Conservation (phyloP, 2,888 invertebrate species). For the Heliconius ethilla region DNA sequence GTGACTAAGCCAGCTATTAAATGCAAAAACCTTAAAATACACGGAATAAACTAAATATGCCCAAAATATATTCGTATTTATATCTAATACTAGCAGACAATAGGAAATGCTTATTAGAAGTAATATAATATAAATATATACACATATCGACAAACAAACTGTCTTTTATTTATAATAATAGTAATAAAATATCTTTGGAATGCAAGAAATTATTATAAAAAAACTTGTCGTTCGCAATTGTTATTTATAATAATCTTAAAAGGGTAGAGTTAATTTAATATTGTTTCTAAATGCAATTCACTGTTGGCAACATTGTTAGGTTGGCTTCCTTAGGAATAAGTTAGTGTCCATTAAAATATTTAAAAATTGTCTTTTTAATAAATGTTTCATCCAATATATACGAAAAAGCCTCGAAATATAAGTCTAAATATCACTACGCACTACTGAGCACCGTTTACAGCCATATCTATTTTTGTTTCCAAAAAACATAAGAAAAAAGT, state of each 20-base stretch:
- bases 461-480: not conserved
- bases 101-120: conserved; percentile 31
- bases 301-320: conserved; percentile 61
- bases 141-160: conserved; percentile 30
- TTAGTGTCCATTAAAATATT: conserved; percentile 45
- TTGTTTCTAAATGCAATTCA: conserved; percentile 49
- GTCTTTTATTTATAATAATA: conserved; percentile 52
- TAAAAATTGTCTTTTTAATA: conserved; percentile 59
- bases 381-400: conserved; percentile 55
- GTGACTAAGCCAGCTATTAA: conserved; percentile 2
- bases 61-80: conserved; percentile 10
- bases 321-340: conserved; percentile 61
- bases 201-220: conserved; percentile 48
- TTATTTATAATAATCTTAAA: conserved; percentile 13
- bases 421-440: conserved; percentile 61
- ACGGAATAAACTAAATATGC: conserved; percentile 1
- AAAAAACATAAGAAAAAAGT: not conserved
- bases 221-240: conserved; percentile 25
- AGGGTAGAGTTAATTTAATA: not conserved
- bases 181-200: conserved; percentile 71
- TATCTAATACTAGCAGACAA: conserved; percentile 18
- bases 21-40: conserved; percentile 10
- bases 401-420: conserved; percentile 71
- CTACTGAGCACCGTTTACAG: conserved; percentile 51
- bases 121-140: conserved; percentile 47